Conservation (phyloP, 2,888 invertebrate genomes). For the Epinotia ramella region DNA sequence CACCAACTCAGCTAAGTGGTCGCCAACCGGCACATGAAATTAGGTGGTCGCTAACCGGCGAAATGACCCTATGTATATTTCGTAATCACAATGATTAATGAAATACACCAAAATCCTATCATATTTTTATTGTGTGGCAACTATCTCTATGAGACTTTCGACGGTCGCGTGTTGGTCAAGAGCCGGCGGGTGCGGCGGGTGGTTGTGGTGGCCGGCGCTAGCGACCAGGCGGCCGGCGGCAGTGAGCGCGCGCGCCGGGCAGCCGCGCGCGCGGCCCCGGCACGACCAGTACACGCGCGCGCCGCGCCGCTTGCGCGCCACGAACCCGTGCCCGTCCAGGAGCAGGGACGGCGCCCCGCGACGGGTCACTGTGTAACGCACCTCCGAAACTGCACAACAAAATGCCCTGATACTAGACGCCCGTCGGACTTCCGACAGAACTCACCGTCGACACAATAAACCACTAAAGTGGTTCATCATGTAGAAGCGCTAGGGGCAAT, state of each 20-base stretch:
- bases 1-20: too few species aligned
- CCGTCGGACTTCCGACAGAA: background rate
- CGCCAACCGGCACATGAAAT: too few species aligned
- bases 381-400: slow-evolving; percentile 54
- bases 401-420: slow-evolving; percentile 1
- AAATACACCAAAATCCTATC: background rate
- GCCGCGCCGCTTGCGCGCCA: slow-evolving; percentile 77
- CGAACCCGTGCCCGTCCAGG: slow-evolving; percentile 71
- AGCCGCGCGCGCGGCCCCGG: slow-evolving; percentile 67
- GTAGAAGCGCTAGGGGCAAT: background rate
- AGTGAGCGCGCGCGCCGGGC: slow-evolving; percentile 74
- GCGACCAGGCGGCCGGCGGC: slow-evolving; percentile 66
- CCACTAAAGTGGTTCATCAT: background rate
- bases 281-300: slow-evolving; percentile 79
- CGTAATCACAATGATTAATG: background rate
- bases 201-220: slow-evolving; percentile 64
- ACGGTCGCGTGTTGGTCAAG: slow-evolving; percentile 66
- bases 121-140: slow-evolving; percentile 50
- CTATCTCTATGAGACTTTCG: slow-evolving; percentile 77
- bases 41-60: too few species aligned
- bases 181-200: slow-evolving; percentile 60
- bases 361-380: slow-evolving; percentile 75
- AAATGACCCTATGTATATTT: background rate
- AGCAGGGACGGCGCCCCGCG: slow-evolving; percentile 77
- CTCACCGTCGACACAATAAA: background rate